A percentile compares a stretch with the other conserved stretches of the same genome.
phyloP scores from a whole-genome alignment of 2,113 vertebrate genomes.

The Coptodon bakossiorum region DNA sequence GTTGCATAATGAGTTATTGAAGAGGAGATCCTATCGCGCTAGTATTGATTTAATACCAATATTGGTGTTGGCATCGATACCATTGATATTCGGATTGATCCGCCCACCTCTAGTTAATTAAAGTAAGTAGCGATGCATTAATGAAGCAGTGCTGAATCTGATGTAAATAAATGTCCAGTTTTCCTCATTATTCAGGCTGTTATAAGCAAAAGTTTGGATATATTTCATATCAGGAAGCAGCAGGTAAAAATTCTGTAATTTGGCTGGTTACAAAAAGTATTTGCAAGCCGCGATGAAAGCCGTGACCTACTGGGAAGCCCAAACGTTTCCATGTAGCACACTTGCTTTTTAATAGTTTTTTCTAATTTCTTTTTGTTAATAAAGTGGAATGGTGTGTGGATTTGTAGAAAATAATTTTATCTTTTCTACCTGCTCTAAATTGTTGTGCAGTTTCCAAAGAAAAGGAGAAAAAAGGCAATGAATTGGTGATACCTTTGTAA shows the following conservation, averaged over 20 bases:
- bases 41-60: background rate
- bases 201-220: background rate
- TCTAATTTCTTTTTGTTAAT: background rate
- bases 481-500: background rate
- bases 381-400: background rate
- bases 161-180: background rate
- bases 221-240: background rate
- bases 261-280: background rate
- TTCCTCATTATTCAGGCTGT: background rate
- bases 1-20: too few species aligned
- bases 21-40: rapidly evolving
- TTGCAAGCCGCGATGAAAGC: background rate
- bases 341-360: background rate
- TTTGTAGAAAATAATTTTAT: background rate
- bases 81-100: background rate
- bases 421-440: background rate
- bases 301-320: background rate
- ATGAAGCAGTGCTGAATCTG: background rate
- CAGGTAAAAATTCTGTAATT: background rate
- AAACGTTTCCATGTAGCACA: background rate
- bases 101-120: background rate
- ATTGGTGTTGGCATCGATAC: background rate
- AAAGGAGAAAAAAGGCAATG: background rate
- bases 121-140: background rate
- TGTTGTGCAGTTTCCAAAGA: background rate